phyloP scores from a whole-genome alignment of 2,113 vertebrate species.

The Lanius ludovicianus region DNA sequence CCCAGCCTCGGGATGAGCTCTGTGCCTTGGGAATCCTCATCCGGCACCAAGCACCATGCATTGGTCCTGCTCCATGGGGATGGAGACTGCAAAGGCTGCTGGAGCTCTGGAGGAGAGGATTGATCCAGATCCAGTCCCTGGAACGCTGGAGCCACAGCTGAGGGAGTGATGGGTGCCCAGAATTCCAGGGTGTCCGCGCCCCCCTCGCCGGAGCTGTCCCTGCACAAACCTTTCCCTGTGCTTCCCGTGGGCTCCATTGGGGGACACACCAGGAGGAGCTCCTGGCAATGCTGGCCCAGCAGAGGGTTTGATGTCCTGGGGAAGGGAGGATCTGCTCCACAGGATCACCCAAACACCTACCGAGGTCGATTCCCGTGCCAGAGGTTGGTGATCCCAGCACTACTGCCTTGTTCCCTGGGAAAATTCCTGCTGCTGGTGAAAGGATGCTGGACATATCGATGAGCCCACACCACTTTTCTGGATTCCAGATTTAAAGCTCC shows the following conservation, averaged over 20 bases:
- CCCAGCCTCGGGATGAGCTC: neutral
- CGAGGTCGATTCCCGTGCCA: accelerated
- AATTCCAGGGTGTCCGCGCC: neutral
- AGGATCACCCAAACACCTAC: neutral
- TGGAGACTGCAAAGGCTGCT: neutral
- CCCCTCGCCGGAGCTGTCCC: accelerated
- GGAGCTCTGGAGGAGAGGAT: neutral
- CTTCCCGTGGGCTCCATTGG: neutral
- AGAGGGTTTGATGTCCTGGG: neutral
- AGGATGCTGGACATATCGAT: accelerated
- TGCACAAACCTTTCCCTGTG: accelerated
- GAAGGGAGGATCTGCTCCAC: neutral
- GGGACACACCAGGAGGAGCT: accelerated
- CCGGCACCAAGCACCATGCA: accelerated
- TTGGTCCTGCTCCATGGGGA: accelerated
- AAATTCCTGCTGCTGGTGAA: neutral
- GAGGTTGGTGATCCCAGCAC: accelerated
- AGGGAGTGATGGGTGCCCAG: neutral
- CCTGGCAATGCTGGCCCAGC: neutral
- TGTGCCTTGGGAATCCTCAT: neutral
- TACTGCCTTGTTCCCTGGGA: accelerated
- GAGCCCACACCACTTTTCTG: accelerated
- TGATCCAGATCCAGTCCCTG: neutral
- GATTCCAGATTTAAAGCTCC: neutral
- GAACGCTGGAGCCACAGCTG: neutral